Evolutionary conservation across 2,888 invertebrate genomes (phyloP), one percentile per base, ranked within the genome.

Genomic region (Oxystoma pomonae): DNA sequence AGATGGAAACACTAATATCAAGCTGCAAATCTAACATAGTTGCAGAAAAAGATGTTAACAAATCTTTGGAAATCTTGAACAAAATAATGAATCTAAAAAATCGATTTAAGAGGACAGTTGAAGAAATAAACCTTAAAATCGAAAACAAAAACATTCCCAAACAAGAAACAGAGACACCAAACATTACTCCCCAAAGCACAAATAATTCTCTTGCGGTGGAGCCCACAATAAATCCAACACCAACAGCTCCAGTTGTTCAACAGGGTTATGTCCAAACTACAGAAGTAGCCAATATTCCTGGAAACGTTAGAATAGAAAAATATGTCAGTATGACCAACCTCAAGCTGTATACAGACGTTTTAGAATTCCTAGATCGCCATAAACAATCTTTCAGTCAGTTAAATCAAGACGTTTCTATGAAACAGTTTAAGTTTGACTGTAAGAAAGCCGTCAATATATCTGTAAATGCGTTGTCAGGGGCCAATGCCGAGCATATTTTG

Each of bases 381-480:
- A 84, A 85, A 71, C 81, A 81, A 53, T 81, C 81, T 57, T 88
- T 87, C 66, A 84, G 84, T 63, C 83, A 85, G 0, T 81, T 93
- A 55, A 74, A 86, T 63, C 81, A 84, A 18, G 86, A 90, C 75
- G 79, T 81, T 16, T 78, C 80, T 55, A 79, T 86, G 68, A 95
- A 94, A 77, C 89, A 90, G 74, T 91, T 91, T 75, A 85, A 89
- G 72, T 91, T 92, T 79, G 90, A 92, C 68, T 92, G 90, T 69
- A 90, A 92, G 77, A 94, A 93, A 77, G 91, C 92, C 60, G 89
- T 96, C 1, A 95, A 92, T 76, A 90, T 90, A 58, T 92, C 94
- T 1, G 86, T 96, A 0, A 96, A 96, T 82, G 88, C 94, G 7
- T 88, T 96, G 62, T 91, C 94, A 2, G 88, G 89, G 1, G 86